A percentile compares a stretch with the other conserved stretches of the same genome.
Evolutionary conservation across 2,113 vertebrate genomes (phyloP).

Genomic region (Turnix velox): DNA sequence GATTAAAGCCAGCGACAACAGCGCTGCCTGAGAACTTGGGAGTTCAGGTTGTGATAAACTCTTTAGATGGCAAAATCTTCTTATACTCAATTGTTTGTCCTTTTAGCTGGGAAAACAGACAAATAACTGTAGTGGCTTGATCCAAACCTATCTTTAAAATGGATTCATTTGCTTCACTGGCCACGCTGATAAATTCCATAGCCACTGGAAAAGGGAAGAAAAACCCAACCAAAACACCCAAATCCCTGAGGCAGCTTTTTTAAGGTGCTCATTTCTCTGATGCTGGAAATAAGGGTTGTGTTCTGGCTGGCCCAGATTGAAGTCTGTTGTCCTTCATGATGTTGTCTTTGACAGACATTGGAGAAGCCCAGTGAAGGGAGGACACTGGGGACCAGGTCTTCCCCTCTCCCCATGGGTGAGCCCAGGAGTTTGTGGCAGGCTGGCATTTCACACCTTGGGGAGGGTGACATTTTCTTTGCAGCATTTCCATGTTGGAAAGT

Average conservation of each 20-base stretch:
- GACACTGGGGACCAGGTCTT: background rate
- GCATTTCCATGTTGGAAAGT: slow-evolving; percentile 18
- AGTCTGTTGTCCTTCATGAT: background rate
- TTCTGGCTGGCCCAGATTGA: background rate
- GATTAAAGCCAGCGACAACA: background rate
- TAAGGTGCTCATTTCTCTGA: background rate
- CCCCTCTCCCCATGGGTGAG: background rate
- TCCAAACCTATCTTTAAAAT: background rate
- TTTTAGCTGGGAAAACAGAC: slow-evolving; percentile 3
- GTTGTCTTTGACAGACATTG: background rate
- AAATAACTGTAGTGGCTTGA: background rate
- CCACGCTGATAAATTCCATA: background rate
- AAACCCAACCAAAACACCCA: background rate
- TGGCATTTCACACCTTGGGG: slow-evolving; percentile 58
- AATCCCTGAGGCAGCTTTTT: background rate
- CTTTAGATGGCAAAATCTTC: slow-evolving; percentile 9
- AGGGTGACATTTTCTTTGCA: slow-evolving; percentile 61
- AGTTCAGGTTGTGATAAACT: background rate
- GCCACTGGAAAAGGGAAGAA: background rate
- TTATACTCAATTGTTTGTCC: slow-evolving; percentile 33
- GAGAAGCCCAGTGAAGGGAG: background rate
- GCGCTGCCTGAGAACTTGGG: background rate
- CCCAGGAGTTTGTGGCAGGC: background rate
- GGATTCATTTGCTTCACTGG: background rate
- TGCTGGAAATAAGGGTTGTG: background rate